phyloP scores from a whole-genome alignment of 2,113 vertebrate genomes.

The Columbina picui region DNA sequence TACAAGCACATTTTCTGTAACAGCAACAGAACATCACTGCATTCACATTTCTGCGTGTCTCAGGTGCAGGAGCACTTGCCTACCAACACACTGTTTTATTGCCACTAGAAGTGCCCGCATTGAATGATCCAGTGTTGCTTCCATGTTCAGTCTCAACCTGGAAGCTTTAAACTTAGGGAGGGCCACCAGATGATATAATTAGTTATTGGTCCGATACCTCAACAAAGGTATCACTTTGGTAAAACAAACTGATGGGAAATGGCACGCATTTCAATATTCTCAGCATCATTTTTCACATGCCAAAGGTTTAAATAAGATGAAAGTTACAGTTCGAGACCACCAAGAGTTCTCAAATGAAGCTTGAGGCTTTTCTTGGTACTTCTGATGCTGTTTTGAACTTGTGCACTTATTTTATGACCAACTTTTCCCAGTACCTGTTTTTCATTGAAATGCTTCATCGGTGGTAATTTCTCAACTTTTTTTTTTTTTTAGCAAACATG shows the following conservation, averaged over 20 bases:
- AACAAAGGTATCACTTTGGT: not conserved
- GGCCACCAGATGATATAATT: not conserved
- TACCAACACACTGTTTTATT: not conserved
- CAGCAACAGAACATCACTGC: not conserved
- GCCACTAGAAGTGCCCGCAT: not conserved
- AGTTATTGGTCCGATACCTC: not conserved
- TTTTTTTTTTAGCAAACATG: not conserved
- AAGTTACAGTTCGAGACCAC: not conserved
- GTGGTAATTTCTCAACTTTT: not conserved
- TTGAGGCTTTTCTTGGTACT: not conserved
- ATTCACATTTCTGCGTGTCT: not conserved
- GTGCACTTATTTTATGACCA: not conserved
- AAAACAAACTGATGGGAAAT: not conserved
- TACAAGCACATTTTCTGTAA: not conserved
- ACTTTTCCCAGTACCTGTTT: not conserved
- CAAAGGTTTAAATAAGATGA: not conserved
- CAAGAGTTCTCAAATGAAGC: not conserved
- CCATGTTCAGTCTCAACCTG: not conserved
- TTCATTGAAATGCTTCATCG: not conserved
- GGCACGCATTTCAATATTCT: fast-evolving
- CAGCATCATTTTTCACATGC: not conserved
- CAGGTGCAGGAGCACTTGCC: not conserved
- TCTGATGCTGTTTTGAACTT: not conserved
- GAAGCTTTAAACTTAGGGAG: not conserved
- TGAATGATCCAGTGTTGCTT: not conserved